Percentiles rank a stretch among this genome's conserved stretches.
Conservation (phyloP, 2,113 vertebrate genomes). For the Catagonus wagneri region DNA sequence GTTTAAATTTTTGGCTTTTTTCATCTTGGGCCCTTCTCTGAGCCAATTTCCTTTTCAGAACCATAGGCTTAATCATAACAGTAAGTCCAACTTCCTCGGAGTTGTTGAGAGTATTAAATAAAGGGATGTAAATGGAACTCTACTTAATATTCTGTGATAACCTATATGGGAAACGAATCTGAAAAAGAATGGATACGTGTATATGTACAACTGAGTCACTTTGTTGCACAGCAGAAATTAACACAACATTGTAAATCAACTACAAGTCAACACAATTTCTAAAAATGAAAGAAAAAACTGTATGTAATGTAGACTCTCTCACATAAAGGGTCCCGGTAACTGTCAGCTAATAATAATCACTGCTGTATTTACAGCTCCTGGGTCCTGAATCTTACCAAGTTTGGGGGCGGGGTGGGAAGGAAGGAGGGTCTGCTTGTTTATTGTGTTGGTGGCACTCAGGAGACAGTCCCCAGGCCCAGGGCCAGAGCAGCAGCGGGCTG, state of each 20-base stretch:
- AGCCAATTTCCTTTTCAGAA: neutral
- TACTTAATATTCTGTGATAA: too few relatives aligned
- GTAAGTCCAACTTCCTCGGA: neutral
- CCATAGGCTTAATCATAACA: neutral
- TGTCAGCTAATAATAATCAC: neutral
- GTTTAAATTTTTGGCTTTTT: neutral
- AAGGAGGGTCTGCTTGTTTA: neutral
- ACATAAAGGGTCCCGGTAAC: neutral
- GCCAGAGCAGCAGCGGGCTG: neutral
- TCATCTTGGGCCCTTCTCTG: neutral
- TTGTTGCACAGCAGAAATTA: too few relatives aligned
- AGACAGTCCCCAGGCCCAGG: neutral
- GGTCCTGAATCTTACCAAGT: conserved; percentile 2
- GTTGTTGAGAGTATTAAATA: neutral
- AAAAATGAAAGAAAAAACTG: neutral
- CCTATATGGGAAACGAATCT: too few relatives aligned
- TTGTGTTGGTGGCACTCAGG: neutral
- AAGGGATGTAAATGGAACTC: too few relatives aligned
- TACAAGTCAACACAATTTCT: too few relatives aligned
- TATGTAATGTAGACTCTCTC: neutral
- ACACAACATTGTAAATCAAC: too few relatives aligned
- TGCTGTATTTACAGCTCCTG: neutral
- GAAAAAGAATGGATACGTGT: too few relatives aligned
- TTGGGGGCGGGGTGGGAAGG: neutral
- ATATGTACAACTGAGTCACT: too few relatives aligned